phyloP scores from a whole-genome alignment of 2,797 vertebrate genomes.

The Rhynchonycteris naso region DNA sequence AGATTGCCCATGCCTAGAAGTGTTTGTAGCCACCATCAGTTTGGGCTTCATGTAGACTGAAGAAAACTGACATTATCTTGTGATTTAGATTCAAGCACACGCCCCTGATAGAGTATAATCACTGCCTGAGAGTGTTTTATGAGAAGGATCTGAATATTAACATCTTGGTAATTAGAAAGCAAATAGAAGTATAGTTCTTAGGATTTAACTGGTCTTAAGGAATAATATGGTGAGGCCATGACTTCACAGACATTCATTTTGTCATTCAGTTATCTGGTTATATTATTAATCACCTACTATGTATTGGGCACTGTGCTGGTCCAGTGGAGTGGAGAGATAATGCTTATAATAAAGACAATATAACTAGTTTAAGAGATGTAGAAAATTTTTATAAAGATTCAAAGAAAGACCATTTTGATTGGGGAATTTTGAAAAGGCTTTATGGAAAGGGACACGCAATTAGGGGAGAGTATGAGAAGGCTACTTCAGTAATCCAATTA shows the following conservation, averaged over 20 bases:
- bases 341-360: background rate
- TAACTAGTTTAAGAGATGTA: background rate
- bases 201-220: background rate
- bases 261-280: background rate
- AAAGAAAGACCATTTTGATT: slow-evolving; percentile 6
- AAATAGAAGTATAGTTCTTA: background rate
- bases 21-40: too few relatives aligned
- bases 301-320: background rate
- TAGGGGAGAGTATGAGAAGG: background rate
- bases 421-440: background rate
- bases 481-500: background rate
- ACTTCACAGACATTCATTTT: background rate
- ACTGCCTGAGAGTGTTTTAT: background rate
- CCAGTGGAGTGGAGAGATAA: background rate
- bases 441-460: background rate
- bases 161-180: background rate
- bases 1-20: background rate
- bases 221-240: background rate
- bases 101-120: background rate
- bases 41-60: background rate
- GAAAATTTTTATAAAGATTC: background rate
- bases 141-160: background rate
- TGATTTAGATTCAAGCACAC: background rate
- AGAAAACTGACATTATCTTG: background rate
- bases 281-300: background rate